Conservation (phyloP, 2,888 invertebrate species). For the Coelopa pilipes region DNA sequence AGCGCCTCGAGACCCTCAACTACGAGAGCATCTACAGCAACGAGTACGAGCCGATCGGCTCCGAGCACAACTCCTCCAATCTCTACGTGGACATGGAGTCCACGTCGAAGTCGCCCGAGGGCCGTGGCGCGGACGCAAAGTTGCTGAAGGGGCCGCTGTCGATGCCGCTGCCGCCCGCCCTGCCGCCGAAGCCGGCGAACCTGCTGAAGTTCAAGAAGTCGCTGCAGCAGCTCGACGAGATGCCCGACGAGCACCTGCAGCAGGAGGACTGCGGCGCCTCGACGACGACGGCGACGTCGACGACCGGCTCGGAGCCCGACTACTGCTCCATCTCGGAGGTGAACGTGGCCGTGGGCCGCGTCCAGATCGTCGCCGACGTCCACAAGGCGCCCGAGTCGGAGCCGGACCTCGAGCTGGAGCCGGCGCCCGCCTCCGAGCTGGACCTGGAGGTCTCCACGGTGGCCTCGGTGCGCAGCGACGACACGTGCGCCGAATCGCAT, state of each 20-base stretch:
- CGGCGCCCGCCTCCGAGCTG: conserved; percentile 43
- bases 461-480: conserved; percentile 42
- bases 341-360: conserved; percentile 55
- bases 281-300: conserved; percentile 44
- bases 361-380: conserved; percentile 70
- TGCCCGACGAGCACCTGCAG: conserved; percentile 50
- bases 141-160: conserved; percentile 41
- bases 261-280: conserved; percentile 48
- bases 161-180: conserved; percentile 72
- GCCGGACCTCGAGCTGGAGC: conserved; percentile 42
- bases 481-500: conserved; percentile 52
- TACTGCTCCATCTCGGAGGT: conserved; percentile 83
- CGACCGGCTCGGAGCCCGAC: conserved; percentile 72
- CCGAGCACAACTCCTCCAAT: conserved; percentile 68
- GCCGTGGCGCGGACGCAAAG: background rate
- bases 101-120: conserved; percentile 57
- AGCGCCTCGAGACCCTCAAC: conserved; percentile 67
- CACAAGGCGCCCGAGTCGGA: conserved; percentile 59
- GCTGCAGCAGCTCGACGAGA: conserved; percentile 54
- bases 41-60: conserved; percentile 77
- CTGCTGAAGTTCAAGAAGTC: conserved; percentile 74
- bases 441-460: conserved; percentile 45
- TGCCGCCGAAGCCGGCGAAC: conserved; percentile 84
- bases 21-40: conserved; percentile 78
- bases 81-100: conserved; percentile 75